Base-by-base conservation (phyloP, 2,888 invertebrate genomes). In the Drosophila differens region DNA sequence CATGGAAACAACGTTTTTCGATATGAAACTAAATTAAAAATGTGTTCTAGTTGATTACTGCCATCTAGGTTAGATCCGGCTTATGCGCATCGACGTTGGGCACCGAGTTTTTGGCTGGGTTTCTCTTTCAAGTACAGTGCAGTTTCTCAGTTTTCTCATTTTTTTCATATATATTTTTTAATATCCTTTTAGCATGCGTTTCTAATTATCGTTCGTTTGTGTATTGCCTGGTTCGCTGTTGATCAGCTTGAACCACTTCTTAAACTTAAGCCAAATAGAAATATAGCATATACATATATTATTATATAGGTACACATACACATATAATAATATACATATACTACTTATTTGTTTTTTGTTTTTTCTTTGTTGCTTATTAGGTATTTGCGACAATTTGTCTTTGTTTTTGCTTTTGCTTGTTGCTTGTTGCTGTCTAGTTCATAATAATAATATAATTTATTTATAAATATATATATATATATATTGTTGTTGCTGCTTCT, bases 1-100 rank as follows among this genome's bases (percentile, higher is more conserved):
- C 80, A 74, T 83, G 74, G 66, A 79, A 79, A 78, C 67, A 53
- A 28, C 16, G 25, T 16, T n/a, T 5, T 89, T 88, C 90, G 85
- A 86, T 90, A 86, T 88, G 58, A 90, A 85, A 85, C 78, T 85
- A 83, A 85, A 79, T 83, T 81, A 72, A 80, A 86, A 74, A 53
- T 22, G 30, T 68, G 62, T 12, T 12, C 12, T 16, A 55, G 19
- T 54, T 19, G n/a, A 35, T 4, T 25, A 37, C 54, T 35, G 35
- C 1, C 19, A 33, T n/a, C 4, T 2, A 66, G 59, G 57, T 67
- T 62, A 66, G 57, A 44, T 74, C 39, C 62, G 81, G 69, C 69
- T 55, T 37, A 73, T 49, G 75, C 81, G 81, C 80, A 66, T 62
- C 76, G 62, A 68, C 63, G 39, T 59, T 63, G 41, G 49, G 61